These are phyloP conservation scores for Margarornis squamiger DNA, from an alignment of 2,797 vertebrate genomes.

Conservation along the genomic window DNA sequence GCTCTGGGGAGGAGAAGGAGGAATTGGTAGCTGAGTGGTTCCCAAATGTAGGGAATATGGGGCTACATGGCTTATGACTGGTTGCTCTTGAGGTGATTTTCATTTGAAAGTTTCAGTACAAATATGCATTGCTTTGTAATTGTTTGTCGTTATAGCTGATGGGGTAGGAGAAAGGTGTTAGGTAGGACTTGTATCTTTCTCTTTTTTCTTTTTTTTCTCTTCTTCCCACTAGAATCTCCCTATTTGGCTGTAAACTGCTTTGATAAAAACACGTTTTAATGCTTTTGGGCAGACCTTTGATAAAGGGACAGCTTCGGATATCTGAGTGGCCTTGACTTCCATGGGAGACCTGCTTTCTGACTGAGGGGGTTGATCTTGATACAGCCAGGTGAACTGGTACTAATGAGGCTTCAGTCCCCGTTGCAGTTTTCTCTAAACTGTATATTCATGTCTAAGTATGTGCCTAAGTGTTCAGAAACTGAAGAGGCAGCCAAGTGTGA, in stretches of 20 bases:
- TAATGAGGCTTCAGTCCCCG: neutral
- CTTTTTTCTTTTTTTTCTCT: rapidly evolving
- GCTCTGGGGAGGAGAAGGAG: neutral
- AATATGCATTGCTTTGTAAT: neutral
- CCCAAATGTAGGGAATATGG: neutral
- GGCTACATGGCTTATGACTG: neutral
- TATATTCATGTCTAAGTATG: neutral
- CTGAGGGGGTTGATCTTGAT: neutral
- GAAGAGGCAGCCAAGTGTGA: neutral
- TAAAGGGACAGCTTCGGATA: neutral
- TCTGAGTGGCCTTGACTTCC: neutral
- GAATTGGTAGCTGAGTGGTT: neutral
- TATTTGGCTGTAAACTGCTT: neutral
- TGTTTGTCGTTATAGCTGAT: neutral
- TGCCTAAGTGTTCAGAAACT: neutral
- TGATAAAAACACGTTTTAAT: neutral
- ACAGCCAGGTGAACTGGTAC: neutral
- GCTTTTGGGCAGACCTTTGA: neutral
- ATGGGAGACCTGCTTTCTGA: neutral
- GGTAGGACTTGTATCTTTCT: neutral
- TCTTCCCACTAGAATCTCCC: neutral
- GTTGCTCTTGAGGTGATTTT: neutral
- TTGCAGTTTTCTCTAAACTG: neutral
- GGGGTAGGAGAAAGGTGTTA: neutral
- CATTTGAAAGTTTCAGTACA: neutral